A percentile compares a stretch with the other conserved stretches of the same genome.
Conservation (phyloP, 2,888 invertebrate species). For the Hedya salicella region DNA sequence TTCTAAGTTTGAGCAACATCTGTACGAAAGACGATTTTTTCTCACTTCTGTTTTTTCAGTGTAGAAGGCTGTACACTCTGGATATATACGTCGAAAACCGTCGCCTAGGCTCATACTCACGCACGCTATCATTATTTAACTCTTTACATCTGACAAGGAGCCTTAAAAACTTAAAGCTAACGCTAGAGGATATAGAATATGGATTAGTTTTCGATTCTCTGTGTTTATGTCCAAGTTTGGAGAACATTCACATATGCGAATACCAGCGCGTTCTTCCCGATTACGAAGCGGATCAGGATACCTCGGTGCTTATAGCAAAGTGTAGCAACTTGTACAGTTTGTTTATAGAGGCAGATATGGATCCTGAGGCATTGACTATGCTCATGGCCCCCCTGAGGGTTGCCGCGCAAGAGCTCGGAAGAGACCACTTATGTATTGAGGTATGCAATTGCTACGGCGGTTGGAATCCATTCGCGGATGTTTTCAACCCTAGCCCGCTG, state of each 20-base stretch:
- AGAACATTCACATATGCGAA: constrained; percentile 61
- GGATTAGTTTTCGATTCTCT: constrained; percentile 54
- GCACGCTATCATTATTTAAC: constrained; percentile 49
- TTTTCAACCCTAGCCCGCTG: constrained; percentile 62
- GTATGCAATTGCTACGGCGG: constrained; percentile 56
- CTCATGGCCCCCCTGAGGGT: constrained; percentile 51
- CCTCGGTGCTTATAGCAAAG: constrained; percentile 50
- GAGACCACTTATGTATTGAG: constrained; percentile 54
- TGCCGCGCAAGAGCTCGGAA: constrained; percentile 50
- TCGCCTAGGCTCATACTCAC: constrained; percentile 47
- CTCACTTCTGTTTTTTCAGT: constrained; percentile 52
- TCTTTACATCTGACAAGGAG: constrained; percentile 51
- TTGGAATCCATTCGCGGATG: constrained; percentile 62
- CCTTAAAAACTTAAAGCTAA: constrained; percentile 57
- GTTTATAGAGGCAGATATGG: constrained; percentile 59
- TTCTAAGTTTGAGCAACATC: constrained; percentile 56
- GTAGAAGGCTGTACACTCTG: constrained; percentile 53
- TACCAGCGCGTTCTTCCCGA: constrained; percentile 51
- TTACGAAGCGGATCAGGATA: constrained; percentile 43
- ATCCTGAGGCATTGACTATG: constrained; percentile 52
- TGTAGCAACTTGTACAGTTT: constrained; percentile 57
- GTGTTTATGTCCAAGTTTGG: constrained; percentile 52
- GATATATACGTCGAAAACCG: constrained; percentile 56
- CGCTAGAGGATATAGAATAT: constrained; percentile 58
- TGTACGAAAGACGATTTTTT: constrained; percentile 54